Evolutionary conservation across 2,797 vertebrate genomes (phyloP).

Genomic region (Ceyx erithaca): DNA sequence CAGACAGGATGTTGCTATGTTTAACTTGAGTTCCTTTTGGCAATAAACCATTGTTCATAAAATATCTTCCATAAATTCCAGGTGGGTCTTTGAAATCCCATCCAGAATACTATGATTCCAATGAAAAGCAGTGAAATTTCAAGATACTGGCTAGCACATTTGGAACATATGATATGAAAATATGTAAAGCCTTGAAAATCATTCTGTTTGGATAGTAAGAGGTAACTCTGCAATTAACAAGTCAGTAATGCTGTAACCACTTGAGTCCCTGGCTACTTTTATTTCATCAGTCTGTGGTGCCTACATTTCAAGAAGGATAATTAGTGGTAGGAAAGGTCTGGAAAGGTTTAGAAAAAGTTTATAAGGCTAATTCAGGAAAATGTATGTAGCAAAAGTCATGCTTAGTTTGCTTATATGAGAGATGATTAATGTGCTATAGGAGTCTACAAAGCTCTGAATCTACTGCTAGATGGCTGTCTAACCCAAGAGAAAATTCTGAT

Average conservation of each 20-base stretch:
- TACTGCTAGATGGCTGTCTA: slow-evolving; percentile 53
- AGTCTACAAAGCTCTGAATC: neutral
- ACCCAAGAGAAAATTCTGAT: neutral
- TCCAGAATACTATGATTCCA: neutral
- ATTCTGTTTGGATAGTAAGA: neutral
- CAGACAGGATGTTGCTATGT: slow-evolving; percentile 17
- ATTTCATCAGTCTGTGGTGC: neutral
- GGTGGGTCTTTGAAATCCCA: neutral
- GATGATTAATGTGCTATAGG: neutral
- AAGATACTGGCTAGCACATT: neutral
- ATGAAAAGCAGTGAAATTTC: neutral
- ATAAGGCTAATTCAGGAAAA: neutral
- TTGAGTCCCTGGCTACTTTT: neutral
- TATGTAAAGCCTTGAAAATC: neutral
- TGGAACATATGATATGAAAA: neutral
- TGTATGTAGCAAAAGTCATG: neutral
- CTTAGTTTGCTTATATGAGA: neutral
- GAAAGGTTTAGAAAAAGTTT: neutral
- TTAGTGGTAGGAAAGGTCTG: neutral
- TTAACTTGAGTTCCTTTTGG: slow-evolving; percentile 30
- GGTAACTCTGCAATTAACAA: neutral
- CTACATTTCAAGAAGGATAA: neutral
- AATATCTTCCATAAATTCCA: neutral
- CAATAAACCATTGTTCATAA: neutral
- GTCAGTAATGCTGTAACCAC: neutral